Conservation (phyloP, 2,888 invertebrate genomes). For the Eupithecia exiguata region DNA sequence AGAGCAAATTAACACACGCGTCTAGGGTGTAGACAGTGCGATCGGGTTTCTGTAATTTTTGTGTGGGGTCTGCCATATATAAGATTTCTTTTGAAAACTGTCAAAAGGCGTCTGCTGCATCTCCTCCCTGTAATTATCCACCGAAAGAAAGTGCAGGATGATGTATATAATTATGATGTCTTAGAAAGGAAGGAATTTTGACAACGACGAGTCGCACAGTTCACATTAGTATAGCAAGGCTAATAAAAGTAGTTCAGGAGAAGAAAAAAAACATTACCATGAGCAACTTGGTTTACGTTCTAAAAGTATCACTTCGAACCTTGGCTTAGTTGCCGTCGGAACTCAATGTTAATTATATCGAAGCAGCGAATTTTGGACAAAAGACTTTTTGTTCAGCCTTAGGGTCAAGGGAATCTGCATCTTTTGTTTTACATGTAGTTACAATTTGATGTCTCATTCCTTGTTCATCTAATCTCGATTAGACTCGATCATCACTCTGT, state of each 20-base stretch:
- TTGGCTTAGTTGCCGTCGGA: conserved; percentile 56
- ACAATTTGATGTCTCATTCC: conserved; percentile 1
- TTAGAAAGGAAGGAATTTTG: neutral
- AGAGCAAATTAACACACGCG: neutral
- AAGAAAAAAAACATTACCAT: neutral
- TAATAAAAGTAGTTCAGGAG: neutral
- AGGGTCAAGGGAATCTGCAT: conserved; percentile 54
- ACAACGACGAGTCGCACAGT: neutral
- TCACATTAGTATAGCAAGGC: neutral
- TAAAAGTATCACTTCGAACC: conserved; percentile 46
- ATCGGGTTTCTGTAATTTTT: neutral
- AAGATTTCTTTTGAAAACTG: neutral
- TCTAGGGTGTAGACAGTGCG: neutral
- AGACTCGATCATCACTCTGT: neutral
- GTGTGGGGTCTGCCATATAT: neutral
- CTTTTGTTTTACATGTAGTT: conserved; percentile 40
- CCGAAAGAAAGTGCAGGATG: neutral
- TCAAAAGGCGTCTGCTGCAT: neutral
- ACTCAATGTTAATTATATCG: conserved; percentile 63
- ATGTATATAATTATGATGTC: neutral
- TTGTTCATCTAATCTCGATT: neutral
- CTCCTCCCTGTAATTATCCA: neutral
- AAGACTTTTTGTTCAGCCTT: conserved; percentile 52
- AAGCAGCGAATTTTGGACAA: conserved; percentile 54
- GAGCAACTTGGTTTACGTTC: conserved; percentile 3